Percentiles rank a stretch among this genome's conserved stretches.
Conservation (phyloP, 2,797 vertebrate species). For the Enteromius mattozi region DNA sequence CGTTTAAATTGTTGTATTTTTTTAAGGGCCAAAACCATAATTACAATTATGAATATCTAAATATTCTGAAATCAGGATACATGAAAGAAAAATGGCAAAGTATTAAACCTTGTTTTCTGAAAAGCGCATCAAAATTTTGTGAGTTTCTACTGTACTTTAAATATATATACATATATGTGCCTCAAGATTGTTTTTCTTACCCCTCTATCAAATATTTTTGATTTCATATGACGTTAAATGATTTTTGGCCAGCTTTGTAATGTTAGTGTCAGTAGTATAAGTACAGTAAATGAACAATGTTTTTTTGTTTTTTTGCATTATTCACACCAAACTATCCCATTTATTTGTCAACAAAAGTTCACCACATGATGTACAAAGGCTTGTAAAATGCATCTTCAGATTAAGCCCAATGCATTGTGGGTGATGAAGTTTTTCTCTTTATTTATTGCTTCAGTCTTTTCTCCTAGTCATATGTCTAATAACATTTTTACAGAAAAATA, state of each 20-base stretch:
- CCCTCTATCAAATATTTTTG: too few species aligned
- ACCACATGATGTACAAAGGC: neutral
- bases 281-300: neutral
- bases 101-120: neutral
- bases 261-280: too few species aligned
- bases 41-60: neutral
- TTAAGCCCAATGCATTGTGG: neutral
- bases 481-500: neutral
- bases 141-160: too few species aligned
- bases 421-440: neutral
- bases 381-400: neutral
- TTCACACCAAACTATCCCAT: neutral
- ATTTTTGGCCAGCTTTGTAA: neutral
- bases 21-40: too few species aligned
- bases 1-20: neutral
- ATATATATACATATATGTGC: too few species aligned
- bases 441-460: neutral
- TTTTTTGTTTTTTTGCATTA: neutral
- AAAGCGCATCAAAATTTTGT: too few species aligned
- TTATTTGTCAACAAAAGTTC: neutral
- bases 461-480: neutral
- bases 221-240: neutral
- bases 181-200: too few species aligned
- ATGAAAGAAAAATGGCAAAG: neutral
- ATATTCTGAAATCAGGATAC: neutral